A percentile compares a stretch with the other conserved stretches of the same genome.
These are phyloP conservation scores for Saiga tatarica DNA, from an alignment of 2,113 vertebrate genomes.

Conservation along the genomic window DNA sequence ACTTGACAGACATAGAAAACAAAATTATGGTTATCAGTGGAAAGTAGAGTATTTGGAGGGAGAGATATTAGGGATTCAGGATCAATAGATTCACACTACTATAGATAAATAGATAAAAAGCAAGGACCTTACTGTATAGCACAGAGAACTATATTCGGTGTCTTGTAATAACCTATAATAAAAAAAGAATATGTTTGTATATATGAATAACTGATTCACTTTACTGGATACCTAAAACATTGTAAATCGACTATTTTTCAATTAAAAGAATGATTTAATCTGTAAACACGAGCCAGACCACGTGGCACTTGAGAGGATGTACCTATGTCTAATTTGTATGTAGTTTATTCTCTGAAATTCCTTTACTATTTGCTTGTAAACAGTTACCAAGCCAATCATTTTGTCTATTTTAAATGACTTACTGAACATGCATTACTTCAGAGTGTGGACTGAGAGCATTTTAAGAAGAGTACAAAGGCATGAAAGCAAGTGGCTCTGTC, in stretches of 20 bases:
- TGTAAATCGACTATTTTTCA: not conserved
- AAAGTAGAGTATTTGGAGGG: not conserved
- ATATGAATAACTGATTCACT: not conserved
- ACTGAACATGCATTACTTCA: not conserved
- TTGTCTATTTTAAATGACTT: not conserved
- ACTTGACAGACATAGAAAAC: not conserved
- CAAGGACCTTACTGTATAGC: not conserved
- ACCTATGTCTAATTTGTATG: not conserved
- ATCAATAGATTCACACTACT: not conserved
- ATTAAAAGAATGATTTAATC: not conserved
- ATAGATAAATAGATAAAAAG: not conserved
- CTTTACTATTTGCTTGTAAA: constrained; percentile 6
- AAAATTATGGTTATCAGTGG: not conserved
- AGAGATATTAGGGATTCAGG: not conserved
- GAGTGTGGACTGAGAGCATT: not conserved
- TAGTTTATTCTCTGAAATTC: not conserved
- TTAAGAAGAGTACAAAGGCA: not conserved
- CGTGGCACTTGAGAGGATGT: not conserved
- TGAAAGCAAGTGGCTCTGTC: not conserved
- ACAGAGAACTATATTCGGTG: not conserved
- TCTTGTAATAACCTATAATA: not conserved
- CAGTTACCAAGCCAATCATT: not conserved
- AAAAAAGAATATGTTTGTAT: not conserved
- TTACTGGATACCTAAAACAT: not conserved
- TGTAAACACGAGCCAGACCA: not conserved